These are phyloP conservation scores for Hylaeus volcanicus DNA, from an alignment of 1,140 invertebrate genomes.

Conservation along the genomic window DNA sequence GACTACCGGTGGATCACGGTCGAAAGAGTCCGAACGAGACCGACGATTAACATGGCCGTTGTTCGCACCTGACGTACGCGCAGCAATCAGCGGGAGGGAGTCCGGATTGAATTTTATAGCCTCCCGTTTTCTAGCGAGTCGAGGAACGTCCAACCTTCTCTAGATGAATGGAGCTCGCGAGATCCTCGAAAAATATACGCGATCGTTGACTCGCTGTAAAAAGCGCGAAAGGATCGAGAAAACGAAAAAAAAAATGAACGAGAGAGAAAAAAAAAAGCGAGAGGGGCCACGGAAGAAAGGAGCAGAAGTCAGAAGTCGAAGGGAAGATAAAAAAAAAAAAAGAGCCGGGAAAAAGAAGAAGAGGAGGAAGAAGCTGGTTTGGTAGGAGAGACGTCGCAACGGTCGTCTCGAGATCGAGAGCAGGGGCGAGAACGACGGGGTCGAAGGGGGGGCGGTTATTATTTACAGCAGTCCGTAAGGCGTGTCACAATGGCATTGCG, in stretches of 20 bases:
- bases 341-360: not conserved
- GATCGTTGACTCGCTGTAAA: not conserved
- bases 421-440: conserved; percentile 39
- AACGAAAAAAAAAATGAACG: too few species aligned
- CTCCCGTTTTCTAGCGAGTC: too few species aligned
- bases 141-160: not conserved
- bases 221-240: not conserved
- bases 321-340: not conserved
- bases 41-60: too few species aligned
- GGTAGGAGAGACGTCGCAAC: conserved; percentile 26
- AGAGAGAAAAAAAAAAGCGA: not conserved
- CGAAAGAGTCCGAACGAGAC: too few species aligned
- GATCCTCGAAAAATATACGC: not conserved
- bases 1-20: too few species aligned
- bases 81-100: too few species aligned
- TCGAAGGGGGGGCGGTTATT: conserved; percentile 60
- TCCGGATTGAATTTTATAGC: too few species aligned
- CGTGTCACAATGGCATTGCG: conserved; percentile 79
- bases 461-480: conserved; percentile 74
- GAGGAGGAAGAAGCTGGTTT: conserved; percentile 22
- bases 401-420: conserved; percentile 23
- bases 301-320: not conserved
- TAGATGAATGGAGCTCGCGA: not conserved
- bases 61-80: too few species aligned
- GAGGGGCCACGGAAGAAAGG: too few species aligned